Base-by-base conservation (phyloP, 2,113 vertebrate species). In the Oreochromis niloticus region DNA sequence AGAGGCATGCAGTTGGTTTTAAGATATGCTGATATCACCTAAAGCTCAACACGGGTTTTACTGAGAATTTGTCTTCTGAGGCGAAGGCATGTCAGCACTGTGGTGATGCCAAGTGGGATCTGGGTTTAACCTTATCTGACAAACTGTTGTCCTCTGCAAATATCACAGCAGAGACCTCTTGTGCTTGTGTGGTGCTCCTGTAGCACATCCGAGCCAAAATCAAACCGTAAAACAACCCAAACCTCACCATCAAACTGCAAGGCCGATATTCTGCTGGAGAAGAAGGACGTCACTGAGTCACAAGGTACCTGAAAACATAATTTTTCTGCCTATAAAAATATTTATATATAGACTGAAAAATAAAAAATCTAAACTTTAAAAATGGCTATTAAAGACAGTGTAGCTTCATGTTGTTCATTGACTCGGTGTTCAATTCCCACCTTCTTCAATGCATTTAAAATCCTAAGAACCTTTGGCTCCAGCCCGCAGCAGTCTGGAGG, bases 341-440 rank as follows among this genome's bases (percentile, higher is more conserved):
- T 43, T 46, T 73, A 46, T 10, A 27, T n/a, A 54, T 22, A 54
- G 8, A 54, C 19, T 54, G 22, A 54, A 61, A 32, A 9, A 32
- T 9, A 32, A 32, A 17, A 32, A 59, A 9, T 30, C 24, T 7
- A 41, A 17, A 73, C 3, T 10, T 46, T 2, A 48, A 27, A 73
- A 48, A 10, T 34, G 30, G 3, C 59, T 11, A 17, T 73, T 46
- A 16, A 27, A 73, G 13, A 16, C 22, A 4, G 13, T 17, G 3
- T 27, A 73, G 41, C 41, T 10, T 46, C 68, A 27, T 46, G 16
- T 30, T 16, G 56, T 6, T 0, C 7, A 0, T 59, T 59, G 56
- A 12, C n/a, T 75, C 2, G 0, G 30, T 2, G 7, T 12, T 12
- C 1, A 13, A 7, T 19, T 7, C 6, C n/a, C 10, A 19, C 3